Evolutionary conservation across 1,140 invertebrate genomes (phyloP).

Genomic region (Drosophila arizonae): DNA sequence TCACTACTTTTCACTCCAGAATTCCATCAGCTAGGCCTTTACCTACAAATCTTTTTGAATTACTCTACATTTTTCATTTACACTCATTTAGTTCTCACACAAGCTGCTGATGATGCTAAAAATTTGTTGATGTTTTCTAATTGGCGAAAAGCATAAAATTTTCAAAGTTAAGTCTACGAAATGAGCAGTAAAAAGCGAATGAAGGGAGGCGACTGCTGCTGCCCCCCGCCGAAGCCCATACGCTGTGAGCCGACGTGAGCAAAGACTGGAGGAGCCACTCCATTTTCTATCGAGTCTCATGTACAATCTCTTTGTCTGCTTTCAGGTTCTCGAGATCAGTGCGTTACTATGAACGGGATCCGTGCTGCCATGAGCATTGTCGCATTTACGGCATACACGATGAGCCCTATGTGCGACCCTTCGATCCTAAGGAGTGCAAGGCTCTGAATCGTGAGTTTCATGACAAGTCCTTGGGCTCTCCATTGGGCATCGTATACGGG

Average conservation of each 20-base stretch:
- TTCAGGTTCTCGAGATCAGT: slow-evolving; percentile 5
- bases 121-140: slow-evolving; percentile 15
- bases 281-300: too few relatives aligned
- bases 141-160: not conserved
- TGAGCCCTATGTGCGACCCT: slow-evolving; percentile 50
- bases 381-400: slow-evolving; percentile 53
- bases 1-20: too few relatives aligned
- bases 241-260: slow-evolving; percentile 23
- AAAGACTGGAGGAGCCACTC: not conserved
- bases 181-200: slow-evolving; percentile 32
- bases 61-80: not conserved
- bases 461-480: slow-evolving; percentile 58
- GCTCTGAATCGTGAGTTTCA: slow-evolving; percentile 20
- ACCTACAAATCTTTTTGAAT: not conserved
- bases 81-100: slow-evolving; percentile 7
- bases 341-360: slow-evolving; percentile 25
- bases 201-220: slow-evolving; percentile 20
- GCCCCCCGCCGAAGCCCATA: not conserved
- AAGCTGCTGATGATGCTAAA: not conserved
- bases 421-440: slow-evolving; percentile 53
- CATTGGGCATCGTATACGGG: slow-evolving; percentile 43
- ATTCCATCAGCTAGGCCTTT: not conserved
- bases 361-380: slow-evolving; percentile 56
- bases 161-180: slow-evolving; percentile 15
- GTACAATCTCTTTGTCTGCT: not conserved